phyloP scores from a whole-genome alignment of 2,888 invertebrate genomes.

The Zhuqinia jingwanae region DNA sequence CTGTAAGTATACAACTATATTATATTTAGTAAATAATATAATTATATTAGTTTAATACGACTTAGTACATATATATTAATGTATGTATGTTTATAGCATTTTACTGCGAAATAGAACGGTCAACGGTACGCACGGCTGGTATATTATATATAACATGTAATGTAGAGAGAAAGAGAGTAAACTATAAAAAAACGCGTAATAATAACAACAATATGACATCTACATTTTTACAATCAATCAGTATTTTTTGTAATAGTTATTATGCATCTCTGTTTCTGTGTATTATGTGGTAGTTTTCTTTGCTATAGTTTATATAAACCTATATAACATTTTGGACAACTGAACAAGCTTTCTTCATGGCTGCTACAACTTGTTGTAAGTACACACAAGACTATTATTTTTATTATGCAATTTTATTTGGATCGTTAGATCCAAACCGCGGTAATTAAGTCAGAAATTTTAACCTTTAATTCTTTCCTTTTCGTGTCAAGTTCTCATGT shows the following conservation, averaged over 20 bases:
- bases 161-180: not conserved
- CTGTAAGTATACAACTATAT: not conserved
- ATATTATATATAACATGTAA: not conserved
- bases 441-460: not conserved
- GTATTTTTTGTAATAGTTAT: not conserved
- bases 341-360: no score
- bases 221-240: constrained; percentile 14
- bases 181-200: not conserved
- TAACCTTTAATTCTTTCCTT: not conserved
- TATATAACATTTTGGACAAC: no score
- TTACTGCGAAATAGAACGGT: constrained; percentile 40
- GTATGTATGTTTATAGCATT: no score
- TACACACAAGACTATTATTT: no score
- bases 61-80: not conserved
- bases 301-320: no score
- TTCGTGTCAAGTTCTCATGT: not conserved
- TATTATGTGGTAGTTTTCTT: no score
- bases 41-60: not conserved
- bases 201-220: not conserved
- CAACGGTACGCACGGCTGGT: constrained; percentile 10
- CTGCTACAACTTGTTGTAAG: no score
- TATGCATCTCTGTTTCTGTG: not conserved
- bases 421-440: not conserved
- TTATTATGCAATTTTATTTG: not conserved
- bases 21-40: not conserved